Percentiles rank a stretch among this genome's conserved stretches.
Conservation (phyloP, 2,888 invertebrate species). For the Notodonta dromedarius region DNA sequence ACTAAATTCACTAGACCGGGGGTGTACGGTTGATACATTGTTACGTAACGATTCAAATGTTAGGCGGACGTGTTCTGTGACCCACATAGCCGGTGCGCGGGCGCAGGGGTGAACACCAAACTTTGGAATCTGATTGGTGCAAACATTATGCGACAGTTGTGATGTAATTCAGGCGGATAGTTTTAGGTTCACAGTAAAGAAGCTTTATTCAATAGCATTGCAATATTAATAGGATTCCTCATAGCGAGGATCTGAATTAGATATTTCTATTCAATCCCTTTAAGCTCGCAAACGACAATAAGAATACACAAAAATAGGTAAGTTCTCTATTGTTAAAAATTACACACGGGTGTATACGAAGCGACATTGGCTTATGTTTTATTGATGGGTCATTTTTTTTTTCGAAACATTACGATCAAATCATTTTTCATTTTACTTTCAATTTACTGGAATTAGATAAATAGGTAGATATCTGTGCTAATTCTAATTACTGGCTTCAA, state of each 20-base stretch:
- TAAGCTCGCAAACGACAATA: no score
- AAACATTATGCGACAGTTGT: constrained; percentile 30
- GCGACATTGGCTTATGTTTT: no score
- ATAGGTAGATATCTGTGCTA: no score
- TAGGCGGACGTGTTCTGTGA: constrained; percentile 38
- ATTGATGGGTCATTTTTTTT: no score
- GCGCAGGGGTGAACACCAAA: constrained; percentile 26
- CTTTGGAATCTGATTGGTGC: constrained; percentile 44
- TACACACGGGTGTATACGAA: no score
- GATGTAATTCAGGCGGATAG: constrained; percentile 28
- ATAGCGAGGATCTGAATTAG: neutral
- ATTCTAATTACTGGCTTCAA: no score
- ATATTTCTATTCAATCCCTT: no score
- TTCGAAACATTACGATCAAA: no score
- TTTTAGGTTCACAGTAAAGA: constrained; percentile 9
- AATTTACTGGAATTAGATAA: no score
- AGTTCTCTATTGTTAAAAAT: no score
- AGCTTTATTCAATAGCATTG: neutral
- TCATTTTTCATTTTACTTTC: no score
- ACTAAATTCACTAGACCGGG: neutral
- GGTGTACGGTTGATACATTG: neutral
- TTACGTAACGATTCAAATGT: constrained; percentile 25
- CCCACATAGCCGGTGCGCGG: constrained; percentile 27
- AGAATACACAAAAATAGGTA: no score
- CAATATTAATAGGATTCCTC: neutral